Conservation (phyloP, 2,797 vertebrate genomes). For the Poecilia wingei region DNA sequence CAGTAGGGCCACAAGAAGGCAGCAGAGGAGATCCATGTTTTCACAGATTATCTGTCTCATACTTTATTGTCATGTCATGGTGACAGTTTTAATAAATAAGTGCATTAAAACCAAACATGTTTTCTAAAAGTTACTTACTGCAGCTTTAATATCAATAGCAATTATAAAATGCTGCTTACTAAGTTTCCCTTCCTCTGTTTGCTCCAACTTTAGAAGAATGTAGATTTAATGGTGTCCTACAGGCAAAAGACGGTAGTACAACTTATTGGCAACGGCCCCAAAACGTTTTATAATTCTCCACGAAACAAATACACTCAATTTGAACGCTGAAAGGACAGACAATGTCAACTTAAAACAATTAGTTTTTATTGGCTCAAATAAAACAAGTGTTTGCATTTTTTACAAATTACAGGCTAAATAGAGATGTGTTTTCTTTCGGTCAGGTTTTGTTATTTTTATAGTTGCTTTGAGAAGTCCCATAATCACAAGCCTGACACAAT, state of each 20-base stretch:
- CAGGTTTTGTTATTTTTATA: not conserved
- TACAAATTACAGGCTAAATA: not conserved
- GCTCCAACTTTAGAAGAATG: not conserved
- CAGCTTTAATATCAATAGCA: not conserved
- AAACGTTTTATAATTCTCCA: not conserved
- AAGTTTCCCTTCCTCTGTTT: not conserved
- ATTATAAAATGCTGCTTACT: not conserved
- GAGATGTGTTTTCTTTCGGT: not conserved
- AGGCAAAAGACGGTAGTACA: not conserved
- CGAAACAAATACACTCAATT: not conserved
- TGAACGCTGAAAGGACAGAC: not conserved
- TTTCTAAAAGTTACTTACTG: no score
- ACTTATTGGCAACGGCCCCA: not conserved
- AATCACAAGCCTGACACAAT: not conserved
- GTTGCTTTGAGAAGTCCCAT: not conserved
- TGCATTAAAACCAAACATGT: no score
- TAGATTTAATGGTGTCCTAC: not conserved
- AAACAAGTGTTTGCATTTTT: not conserved
- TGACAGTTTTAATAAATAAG: no score
- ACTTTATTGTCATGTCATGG: no score
- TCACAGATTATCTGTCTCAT: no score
- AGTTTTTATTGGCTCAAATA: conserved; percentile 5
- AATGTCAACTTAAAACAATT: not conserved
- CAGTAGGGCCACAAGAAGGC: no score
- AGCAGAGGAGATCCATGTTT: no score